A percentile compares a stretch with the other conserved stretches of the same genome.
phyloP scores from a whole-genome alignment of 2,113 vertebrate genomes.

The Cyphomyrus discorhynchus region DNA sequence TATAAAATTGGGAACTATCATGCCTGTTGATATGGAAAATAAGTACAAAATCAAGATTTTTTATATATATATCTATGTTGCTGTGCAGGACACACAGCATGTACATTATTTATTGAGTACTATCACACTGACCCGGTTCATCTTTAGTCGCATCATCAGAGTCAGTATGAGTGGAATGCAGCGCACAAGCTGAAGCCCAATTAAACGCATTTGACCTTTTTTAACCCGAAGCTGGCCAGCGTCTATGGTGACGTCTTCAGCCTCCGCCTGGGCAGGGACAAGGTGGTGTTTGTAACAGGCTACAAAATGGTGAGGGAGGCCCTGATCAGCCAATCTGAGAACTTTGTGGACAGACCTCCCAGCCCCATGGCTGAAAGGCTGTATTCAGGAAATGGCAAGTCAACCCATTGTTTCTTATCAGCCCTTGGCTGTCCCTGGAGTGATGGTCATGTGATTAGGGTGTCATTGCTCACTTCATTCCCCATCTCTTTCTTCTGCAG shows the following conservation, averaged over 20 bases:
- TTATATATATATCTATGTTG: not conserved
- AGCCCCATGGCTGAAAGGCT: slow-evolving; percentile 40
- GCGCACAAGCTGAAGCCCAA: not conserved
- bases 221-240: slow-evolving; percentile 51
- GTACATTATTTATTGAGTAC: not conserved
- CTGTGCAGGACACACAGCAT: not conserved
- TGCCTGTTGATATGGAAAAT: not conserved
- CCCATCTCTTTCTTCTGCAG: not conserved
- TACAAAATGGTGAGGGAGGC: slow-evolving; percentile 67
- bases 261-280: slow-evolving; percentile 36
- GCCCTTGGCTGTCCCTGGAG: not conserved
- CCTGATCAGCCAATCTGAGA: slow-evolving; percentile 62
- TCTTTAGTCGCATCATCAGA: not conserved
- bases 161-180: not conserved
- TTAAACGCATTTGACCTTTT: slow-evolving; percentile 22
- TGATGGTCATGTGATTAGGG: not conserved
- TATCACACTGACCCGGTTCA: not conserved
- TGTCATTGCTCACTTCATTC: not conserved
- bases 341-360: slow-evolving; percentile 59
- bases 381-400: slow-evolving; percentile 55
- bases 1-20: not conserved
- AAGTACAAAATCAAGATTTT: not conserved
- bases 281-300: slow-evolving; percentile 55
- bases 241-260: slow-evolving; percentile 66
- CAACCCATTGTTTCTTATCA: not conserved